Base-by-base conservation (phyloP, 1,140 invertebrate genomes). In the Nasonia vitripennis region DNA sequence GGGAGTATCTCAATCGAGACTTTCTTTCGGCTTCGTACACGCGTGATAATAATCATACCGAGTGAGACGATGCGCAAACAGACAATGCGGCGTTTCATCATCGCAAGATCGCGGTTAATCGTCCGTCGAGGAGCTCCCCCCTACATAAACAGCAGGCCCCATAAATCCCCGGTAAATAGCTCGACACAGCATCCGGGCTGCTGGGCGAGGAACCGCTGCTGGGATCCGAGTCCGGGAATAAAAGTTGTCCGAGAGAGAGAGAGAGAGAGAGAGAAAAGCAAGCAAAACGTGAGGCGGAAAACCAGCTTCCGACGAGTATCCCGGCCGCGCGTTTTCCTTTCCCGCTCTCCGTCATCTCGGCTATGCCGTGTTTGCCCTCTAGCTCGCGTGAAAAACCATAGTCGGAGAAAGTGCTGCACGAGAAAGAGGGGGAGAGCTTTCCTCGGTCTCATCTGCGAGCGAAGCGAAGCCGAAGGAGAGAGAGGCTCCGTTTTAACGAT, bases 271-370 rank as follows among this genome's bases (percentile, higher is more conserved):
- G 70, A 51, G 68, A 34, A 75, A 45, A 68, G 6, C 12, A 55
- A 81, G 37, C 37, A 41, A 45, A 14, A 55, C 7, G 74, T 7
- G 74, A 77, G 45, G 41, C 27, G 74, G 77, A 48, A 34, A 77
- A 77, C 80, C 83, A 86, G 81, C 87, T 89, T 78, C 85, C 84
- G 85, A 89, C 88, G 88, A 88, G 87, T 89, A 87, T 88, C 87
- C 27, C 73, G 79, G 86, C 34, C 6, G 71, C 84, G 83, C 84
- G 83, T 89, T 88, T 90, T 88, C 88, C 90, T 91, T 90, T 91
- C 87, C 88, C 88, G 17, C 51, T 14, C 14, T n/a, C 55, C 17
- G 55, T 62, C 55, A 62, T 75, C 73, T n/a, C 73, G 17, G 68
- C 27, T 45, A 20, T 12, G 10, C 2, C 11, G 27, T 75, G 37